Base-by-base conservation (phyloP, 2,888 invertebrate species). In the Sisyra terminalis region DNA sequence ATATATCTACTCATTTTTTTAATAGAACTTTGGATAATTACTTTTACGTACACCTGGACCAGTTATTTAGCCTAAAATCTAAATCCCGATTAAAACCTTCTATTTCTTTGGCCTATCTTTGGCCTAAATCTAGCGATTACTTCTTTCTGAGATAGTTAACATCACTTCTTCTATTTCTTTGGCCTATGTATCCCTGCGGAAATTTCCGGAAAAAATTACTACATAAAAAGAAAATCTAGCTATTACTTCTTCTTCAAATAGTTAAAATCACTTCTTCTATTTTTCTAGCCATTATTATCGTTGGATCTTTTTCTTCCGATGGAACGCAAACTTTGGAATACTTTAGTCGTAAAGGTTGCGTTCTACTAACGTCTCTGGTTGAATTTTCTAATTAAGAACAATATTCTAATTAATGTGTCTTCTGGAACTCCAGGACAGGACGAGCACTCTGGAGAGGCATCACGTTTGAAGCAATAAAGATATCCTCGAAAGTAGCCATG, bases 401-500 rank as follows among this genome's bases (percentile, higher is more conserved):
- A 36, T 13, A 13, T 15, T 10, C 13, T 16, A 5, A 15, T 13
- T 15, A 15, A 6, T 10, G 36, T 10, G 10, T 36, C 36, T 36
- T 36, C 10, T 8, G 10, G 5, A 7, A 11, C 2, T 36, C 36
- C 36, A n/a, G 11, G 11, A 15, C 36, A 36, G 36, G 36, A 36
- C 36, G 11, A 16, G 36, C 14, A 36, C 36, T 36, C 36, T 36
- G 36, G 13, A 36, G 36, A 36, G 16, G 3, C 13, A 13, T 36
- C 36, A 13, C 16, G 14, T 2, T 36, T 36, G 16, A 36, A 36
- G 16, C 36, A 16, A 11, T 36, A 2, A 36, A 36, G 36, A 10
- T 36, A 36, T 32, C 40, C 17, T 30, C 44, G 17, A 35, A 29
- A 13, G 40, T 9, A 13, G 35, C n/a, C 34, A 40, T 39, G 3